Evolutionary conservation across 2,113 vertebrate genomes (phyloP), one percentile per base, ranked within the genome.

Genomic region (Mobula birostris): DNA sequence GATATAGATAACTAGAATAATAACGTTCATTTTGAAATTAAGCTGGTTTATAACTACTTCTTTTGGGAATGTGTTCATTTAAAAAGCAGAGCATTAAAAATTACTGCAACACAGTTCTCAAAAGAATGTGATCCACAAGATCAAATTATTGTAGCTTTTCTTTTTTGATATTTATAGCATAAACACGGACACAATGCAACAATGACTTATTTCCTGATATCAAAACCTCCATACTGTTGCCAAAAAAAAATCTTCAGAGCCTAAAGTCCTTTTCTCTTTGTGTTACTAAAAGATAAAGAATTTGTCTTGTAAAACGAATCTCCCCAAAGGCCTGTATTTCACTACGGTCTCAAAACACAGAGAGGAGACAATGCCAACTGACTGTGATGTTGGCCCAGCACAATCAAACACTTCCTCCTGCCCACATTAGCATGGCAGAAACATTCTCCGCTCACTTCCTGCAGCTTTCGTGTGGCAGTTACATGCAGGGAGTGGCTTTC

Each of bases 251-350:
- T 29, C 40, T 24, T 76, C 68, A 5, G 70, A 7, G 68, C 70
- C 91, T 93, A 36, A 93, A 76, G 70, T 70, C 91, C 66, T 40
- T 56, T 32, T 93, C 19, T 90, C 82, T 94, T 79, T 72, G 87
- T 74, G 82, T 94, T 85, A 56, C 32, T 21, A 80, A 93, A 83
- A 94, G 94, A 78, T 76, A 63, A 92, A 94, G 94, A 5, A 19
- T 48, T 15, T 27, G 76, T 78, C 95, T 94, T 76, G n/a, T 48
- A 15, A 94, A 95, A 94, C 85, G 94, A 70, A 74, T 95, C 94
- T 95, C 94, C 95, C 95, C 24, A 5, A 83, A 93, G 94, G 94
- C 95, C 88, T 32, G 70, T 24, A 92, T 80, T 94, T 94, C 83
- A 32, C 94, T 32, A 94, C 80, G 68, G 21, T 76, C 91, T 74